Evolutionary conservation across 2,888 invertebrate genomes (phyloP).

Genomic region (Cecidostiba fungosa): DNA sequence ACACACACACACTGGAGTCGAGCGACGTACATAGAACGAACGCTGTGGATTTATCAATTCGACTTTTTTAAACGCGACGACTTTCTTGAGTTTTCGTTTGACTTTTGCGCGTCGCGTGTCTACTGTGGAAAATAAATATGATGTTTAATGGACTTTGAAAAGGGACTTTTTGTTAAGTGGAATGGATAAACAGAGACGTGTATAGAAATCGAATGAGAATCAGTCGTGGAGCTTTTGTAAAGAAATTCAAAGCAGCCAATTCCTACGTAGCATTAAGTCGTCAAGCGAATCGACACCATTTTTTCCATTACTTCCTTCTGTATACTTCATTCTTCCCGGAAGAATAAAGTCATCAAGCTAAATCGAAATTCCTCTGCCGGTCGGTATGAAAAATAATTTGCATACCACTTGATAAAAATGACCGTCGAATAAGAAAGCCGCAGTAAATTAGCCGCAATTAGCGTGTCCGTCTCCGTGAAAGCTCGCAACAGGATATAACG

Average conservation of each 20-base stretch:
- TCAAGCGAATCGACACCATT: not conserved
- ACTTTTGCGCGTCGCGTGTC: not conserved
- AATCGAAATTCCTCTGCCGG: not conserved
- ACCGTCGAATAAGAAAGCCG: not conserved
- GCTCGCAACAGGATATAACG: not conserved
- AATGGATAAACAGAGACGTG: not conserved
- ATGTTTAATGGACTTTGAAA: not conserved
- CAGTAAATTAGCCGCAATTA: slow-evolving; percentile 38
- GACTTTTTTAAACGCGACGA: not conserved
- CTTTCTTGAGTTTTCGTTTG: not conserved
- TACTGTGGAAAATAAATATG: not conserved
- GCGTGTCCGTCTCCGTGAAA: not conserved
- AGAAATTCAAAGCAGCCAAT: not conserved
- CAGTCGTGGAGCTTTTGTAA: not conserved
- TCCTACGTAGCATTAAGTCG: not conserved
- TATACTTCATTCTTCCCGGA: not conserved
- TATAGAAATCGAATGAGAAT: not conserved
- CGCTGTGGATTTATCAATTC: not conserved
- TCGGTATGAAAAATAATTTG: not conserved
- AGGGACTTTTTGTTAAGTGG: not conserved
- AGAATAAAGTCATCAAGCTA: not conserved
- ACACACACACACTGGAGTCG: not conserved
- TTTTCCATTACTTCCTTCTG: not conserved
- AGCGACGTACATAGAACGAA: too few species aligned
- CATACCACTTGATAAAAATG: not conserved